Base-by-base conservation (phyloP, 2,797 vertebrate genomes). In the Agapornis canus region DNA sequence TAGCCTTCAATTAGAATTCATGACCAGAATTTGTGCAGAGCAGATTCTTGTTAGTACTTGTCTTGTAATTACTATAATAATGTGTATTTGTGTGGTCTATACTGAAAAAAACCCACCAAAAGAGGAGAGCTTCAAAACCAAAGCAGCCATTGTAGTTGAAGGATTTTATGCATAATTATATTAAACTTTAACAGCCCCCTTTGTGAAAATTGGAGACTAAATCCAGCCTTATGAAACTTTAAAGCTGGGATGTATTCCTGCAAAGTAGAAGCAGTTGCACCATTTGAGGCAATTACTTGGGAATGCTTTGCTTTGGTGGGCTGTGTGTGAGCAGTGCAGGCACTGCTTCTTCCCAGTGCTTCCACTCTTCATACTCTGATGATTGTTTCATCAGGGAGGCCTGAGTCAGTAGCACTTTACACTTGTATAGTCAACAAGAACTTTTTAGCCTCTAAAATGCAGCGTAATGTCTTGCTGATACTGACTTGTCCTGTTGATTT, bases 41-140 rank as follows among this genome's bases (percentile, higher is more conserved):
- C 49, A 82, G 48, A 21, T 76, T 73, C 89, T 82, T 91, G 78
- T 82, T 92, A 60, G 75, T 59, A 82, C 68, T 91, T 80, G 95
- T 82, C 79, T 85, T 15, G 26, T 39, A n/a, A 80, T 82, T 87
- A 60, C 57, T 85, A 5, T 93, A 90, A 80, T 76, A 60, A 39
- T 4, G 20, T 51, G 64, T 43, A 29, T 76, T 95, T 86, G 39
- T 82, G 78, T 86, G 78, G 29, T 71, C 60, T 86, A 3, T 54
- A 48, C 37, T 52, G 8, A 35, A 70, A 82, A 59, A 61, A 63
- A 39, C 2, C 10, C 37, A 13, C 5, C 6, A 22, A 60, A 68
- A 65, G 20, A 25, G 5, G 2, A 17, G 31, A 79, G 14, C 59
- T 73, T 71, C 12, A 77, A 57, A 82, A 72, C 4, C 35, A 51